Percentiles rank a stretch among this genome's conserved stretches.
These are phyloP conservation scores for Argynnis bischoffii DNA, from an alignment of 2,888 invertebrate species.

Conservation along the genomic window DNA sequence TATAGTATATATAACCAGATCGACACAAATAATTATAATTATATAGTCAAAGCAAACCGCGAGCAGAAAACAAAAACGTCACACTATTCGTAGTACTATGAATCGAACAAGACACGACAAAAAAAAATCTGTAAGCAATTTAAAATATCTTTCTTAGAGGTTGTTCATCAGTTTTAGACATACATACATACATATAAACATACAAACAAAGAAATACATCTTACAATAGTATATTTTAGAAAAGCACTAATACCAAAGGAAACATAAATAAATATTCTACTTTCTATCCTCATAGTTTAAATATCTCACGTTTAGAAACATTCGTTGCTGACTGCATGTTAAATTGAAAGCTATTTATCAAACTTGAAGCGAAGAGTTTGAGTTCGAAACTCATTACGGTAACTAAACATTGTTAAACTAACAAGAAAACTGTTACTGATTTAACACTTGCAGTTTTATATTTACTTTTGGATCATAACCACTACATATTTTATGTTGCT, in stretches of 20 bases:
- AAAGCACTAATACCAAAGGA: background rate
- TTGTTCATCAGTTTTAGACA: no score
- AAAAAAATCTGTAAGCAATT: no score
- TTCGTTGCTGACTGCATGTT: constrained; percentile 26
- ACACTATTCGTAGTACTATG: no score
- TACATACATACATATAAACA: no score
- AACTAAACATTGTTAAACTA: constrained; percentile 28
- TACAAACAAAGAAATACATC: no score
- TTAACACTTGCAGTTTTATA: constrained; percentile 17
- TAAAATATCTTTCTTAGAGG: no score
- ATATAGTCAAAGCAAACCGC: no score
- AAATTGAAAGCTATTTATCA: constrained; percentile 28
- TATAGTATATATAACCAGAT: no score
- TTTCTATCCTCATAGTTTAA: background rate
- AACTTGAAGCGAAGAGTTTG: constrained; percentile 22
- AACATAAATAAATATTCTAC: background rate
- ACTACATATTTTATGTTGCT: background rate
- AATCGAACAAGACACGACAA: no score
- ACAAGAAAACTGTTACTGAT: constrained; percentile 21
- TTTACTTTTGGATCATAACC: constrained; percentile 1
- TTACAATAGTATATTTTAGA: background rate
- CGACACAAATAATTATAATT: no score
- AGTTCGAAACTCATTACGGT: constrained; percentile 22
- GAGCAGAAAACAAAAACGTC: no score
- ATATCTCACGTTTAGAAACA: constrained; percentile 21